These are phyloP conservation scores for Pogonognathellus flavescens DNA, from an alignment of 1,140 invertebrate genomes.

Conservation along the genomic window DNA sequence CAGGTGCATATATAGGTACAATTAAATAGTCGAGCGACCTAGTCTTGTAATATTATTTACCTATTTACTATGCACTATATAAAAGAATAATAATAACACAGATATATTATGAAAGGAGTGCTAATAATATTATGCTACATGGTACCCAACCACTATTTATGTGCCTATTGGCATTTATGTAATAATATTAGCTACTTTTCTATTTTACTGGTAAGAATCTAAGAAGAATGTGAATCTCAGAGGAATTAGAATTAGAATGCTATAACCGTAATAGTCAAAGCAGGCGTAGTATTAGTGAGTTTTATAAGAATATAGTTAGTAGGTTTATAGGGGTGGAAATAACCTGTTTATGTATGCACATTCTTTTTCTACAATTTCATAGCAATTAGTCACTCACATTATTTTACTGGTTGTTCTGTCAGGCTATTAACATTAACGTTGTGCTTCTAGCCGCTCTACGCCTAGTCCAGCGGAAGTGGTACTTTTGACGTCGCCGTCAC, in stretches of 20 bases:
- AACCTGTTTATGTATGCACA: neutral
- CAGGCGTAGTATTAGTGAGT: no score
- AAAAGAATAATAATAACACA: neutral
- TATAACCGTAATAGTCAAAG: no score
- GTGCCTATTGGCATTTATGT: no score
- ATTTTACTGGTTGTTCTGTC: neutral
- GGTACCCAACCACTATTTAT: no score
- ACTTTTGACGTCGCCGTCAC: no score
- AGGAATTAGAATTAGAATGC: neutral
- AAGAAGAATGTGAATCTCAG: neutral
- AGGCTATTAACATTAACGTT: slow-evolving; percentile 2
- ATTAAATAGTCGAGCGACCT: neutral
- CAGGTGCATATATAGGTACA: neutral
- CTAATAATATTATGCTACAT: no score
- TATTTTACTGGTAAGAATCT: no score
- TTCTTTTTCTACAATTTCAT: neutral
- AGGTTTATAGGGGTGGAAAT: neutral
- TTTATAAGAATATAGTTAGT: no score
- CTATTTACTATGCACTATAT: no score
- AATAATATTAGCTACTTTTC: no score
- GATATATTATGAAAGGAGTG: slow-evolving; percentile 3
- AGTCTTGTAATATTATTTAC: neutral
- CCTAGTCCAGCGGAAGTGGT: no score
- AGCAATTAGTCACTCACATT: neutral
- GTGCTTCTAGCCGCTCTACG: no score